Base-by-base conservation (phyloP, 2,888 invertebrate genomes). In the Cantharis rustica region DNA sequence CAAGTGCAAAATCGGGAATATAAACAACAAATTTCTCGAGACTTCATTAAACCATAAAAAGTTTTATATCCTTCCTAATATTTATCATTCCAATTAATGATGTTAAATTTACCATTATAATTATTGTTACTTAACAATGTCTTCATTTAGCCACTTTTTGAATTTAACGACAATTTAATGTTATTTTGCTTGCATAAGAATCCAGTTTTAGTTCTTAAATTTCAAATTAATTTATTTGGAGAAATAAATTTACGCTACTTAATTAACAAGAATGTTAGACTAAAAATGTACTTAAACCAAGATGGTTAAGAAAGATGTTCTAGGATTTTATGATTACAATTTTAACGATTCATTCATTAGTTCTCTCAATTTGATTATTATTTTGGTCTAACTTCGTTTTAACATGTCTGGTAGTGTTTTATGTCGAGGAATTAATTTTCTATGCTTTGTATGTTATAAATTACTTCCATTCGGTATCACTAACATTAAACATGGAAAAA, bases 81-180 rank as follows among this genome's bases (percentile, higher is more conserved):
- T 72, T 72, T 72, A 72, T 66, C 27, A 47, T 66, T 23, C 72
- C 27, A 72, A 27, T 72, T 72, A 72, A 72, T 16, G 47, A 66
- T 72, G 66, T 72, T 72, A 66, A 66, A 47, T n/a, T 72, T 72
- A 66, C 72, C 66, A 47, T 72, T 66, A 72, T 47, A 66, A 66
- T 72, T 72, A 72, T 47, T 47, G 47, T 47, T 47, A 47, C 47
- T 47, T 47, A n/a, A 47, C 47, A 47, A 47, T 47, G 47, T 47
- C 47, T 47, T 47, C 47, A 47, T 47, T 47, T 47, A n/a, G 47
- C n/a, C n/a, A 47, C 47, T 47, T 47, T 47, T 47, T 47, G n/a
- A 47, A 47, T 47, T 47, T 47, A n/a, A 47, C 47, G 47, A 47
- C 47, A 47, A 47, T 47, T 47, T 47, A 47, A 47, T 47, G 47